Evolutionary conservation across 2,888 invertebrate species (phyloP).

Genomic region (Spilosoma lubricipeda): DNA sequence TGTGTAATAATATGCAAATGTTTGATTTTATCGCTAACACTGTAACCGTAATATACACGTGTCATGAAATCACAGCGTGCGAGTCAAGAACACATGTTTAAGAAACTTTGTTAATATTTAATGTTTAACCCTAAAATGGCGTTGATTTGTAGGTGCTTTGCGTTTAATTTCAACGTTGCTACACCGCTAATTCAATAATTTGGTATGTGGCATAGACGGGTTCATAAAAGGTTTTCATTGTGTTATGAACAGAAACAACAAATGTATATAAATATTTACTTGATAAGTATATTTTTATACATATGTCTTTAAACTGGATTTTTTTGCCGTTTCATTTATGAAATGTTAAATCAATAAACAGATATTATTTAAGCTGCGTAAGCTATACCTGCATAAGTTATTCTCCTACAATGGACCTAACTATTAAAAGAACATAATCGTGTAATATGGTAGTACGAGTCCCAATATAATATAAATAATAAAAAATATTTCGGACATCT

Average conservation of each 20-base stretch:
- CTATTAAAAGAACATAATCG: not conserved
- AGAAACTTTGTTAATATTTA: conserved; percentile 85
- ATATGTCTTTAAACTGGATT: not conserved
- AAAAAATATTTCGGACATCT: too few relatives aligned
- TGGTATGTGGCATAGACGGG: conserved; percentile 62
- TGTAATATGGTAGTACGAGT: not conserved
- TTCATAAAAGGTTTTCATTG: conserved; percentile 25
- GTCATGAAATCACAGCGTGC: conserved; percentile 54
- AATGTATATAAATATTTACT: too few relatives aligned
- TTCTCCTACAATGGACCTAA: not conserved
- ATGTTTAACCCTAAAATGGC: conserved; percentile 68
- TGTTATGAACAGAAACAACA: not conserved
- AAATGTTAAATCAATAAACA: not conserved
- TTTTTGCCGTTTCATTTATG: not conserved
- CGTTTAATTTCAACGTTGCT: conserved; percentile 75
- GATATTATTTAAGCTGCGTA: not conserved
- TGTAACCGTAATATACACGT: conserved; percentile 30
- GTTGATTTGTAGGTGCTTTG: conserved; percentile 79
- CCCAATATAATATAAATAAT: too few relatives aligned
- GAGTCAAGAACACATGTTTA: conserved; percentile 83
- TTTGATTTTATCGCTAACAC: conserved; percentile 38
- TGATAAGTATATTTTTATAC: too few relatives aligned
- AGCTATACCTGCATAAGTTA: not conserved
- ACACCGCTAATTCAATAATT: conserved; percentile 78
- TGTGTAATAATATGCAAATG: not conserved